A percentile compares a stretch with the other conserved stretches of the same genome.
Conservation (phyloP, 2,888 invertebrate species). For the Metallyticus violacea region DNA sequence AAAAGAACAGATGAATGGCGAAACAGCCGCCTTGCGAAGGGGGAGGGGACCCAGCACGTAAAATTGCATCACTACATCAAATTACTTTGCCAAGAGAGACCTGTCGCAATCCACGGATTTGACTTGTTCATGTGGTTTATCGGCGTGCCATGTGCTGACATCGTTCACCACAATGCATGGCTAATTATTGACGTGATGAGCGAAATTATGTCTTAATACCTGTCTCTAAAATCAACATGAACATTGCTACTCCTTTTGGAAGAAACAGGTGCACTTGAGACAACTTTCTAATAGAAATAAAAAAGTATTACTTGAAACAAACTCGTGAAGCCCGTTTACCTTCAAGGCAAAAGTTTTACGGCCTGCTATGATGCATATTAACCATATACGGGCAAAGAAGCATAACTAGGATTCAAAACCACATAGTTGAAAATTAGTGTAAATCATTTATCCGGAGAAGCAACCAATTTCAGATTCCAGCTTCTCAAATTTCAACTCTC, state of each 20-base stretch:
- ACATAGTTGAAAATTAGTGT: no score
- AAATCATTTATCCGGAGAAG: no score
- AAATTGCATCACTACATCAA: constrained; percentile 10
- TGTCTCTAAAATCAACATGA: not conserved
- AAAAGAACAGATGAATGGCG: constrained; percentile 11
- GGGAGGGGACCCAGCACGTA: not conserved
- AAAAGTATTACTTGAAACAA: not conserved
- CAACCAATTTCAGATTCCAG: no score
- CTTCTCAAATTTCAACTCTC: no score
- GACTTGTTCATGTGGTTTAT: not conserved
- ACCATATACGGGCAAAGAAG: no score
- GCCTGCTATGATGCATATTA: no score
- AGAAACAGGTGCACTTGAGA: not conserved
- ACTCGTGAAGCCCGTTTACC: not conserved
- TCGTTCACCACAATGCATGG: not conserved
- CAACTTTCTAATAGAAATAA: not conserved
- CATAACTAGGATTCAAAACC: no score
- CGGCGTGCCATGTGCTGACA: not conserved
- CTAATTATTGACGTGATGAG: not conserved
- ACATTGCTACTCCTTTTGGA: not conserved
- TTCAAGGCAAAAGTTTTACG: not conserved
- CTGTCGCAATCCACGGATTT: not conserved
- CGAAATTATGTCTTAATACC: not conserved
- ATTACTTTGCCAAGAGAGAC: not conserved
- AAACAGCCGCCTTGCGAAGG: not conserved